Conservation (phyloP, 2,797 vertebrate genomes). For the Ptychadena robeensis region DNA sequence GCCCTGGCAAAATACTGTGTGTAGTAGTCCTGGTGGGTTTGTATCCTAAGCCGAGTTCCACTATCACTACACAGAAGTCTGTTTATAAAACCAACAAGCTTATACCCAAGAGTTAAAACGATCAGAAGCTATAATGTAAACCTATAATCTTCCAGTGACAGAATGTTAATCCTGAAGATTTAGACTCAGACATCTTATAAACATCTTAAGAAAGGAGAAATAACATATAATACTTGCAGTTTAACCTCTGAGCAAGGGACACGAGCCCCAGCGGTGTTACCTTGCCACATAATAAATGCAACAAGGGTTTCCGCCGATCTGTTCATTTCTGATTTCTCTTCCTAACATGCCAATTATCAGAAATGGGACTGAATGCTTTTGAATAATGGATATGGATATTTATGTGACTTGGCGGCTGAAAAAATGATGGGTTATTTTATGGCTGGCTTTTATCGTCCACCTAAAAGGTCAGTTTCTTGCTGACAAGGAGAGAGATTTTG, state of each 20-base stretch:
- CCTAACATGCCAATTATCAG: conserved; percentile 21
- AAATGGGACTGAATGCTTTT: conserved; percentile 14
- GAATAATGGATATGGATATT: conserved; percentile 41
- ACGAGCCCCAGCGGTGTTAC: not conserved
- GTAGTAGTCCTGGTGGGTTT: not conserved
- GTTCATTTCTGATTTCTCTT: conserved; percentile 25
- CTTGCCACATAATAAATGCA: conserved; percentile 26
- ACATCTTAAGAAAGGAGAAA: conserved; percentile 47
- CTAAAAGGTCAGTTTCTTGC: conserved; percentile 25
- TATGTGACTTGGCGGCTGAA: not conserved
- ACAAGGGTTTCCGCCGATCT: conserved; percentile 11
- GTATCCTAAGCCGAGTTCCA: not conserved
- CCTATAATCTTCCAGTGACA: conserved; percentile 47
- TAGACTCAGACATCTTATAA: conserved; percentile 20
- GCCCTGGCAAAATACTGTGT: not conserved
- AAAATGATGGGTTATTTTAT: conserved; percentile 24
- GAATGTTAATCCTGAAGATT: conserved; percentile 46
- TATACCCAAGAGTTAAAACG: conserved; percentile 20
- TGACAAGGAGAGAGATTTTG: not conserved
- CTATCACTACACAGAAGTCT: not conserved
- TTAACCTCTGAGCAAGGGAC: conserved; percentile 50
- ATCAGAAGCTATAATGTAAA: conserved; percentile 6
- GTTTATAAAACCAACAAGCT: not conserved
- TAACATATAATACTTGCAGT: conserved; percentile 11
- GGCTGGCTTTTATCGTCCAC: conserved; percentile 32